Evolutionary conservation across 2,797 vertebrate genomes (phyloP), one percentile per base, ranked within the genome.

Genomic region (Smutsia gigantea): DNA sequence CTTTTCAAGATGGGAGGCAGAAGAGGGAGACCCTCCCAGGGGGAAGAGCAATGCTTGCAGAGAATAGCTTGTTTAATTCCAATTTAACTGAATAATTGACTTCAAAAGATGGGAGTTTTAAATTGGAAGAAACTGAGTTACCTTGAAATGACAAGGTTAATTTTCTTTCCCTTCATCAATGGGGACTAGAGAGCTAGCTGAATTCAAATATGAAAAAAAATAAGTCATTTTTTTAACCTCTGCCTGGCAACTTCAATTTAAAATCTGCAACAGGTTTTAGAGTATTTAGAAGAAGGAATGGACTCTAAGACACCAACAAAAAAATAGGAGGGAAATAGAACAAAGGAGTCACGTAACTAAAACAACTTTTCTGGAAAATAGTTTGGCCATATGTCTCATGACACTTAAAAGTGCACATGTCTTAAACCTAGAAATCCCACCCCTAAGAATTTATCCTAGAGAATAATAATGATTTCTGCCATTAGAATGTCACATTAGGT

Each of bases 71-170:
- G 29, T 91, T 34, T 51, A 86, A 88, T 88, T 27, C 74, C 2
- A 4, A 88, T 49, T 94, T 93, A 42, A 69, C 39, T n/a, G 61
- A 91, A 37, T 59, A 95, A 57, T 11, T 82, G 42, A 69, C 72
- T 89, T 63, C 17, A 93, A 85, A 89, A 82, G 75, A 63, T 93
- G 29, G 34, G 49, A 63, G 51, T 78, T 85, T 93, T 85, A 63
- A 93, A 53, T 10, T 23, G 39, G 72, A 94, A 96, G 93, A 96
- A 95, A 96, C 25, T 46, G 49, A n/a, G 34, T 61, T 88, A 77
- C 83, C 79, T 64, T 71, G 72, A 96, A 95, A 90, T 69, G 90
- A 90, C 63, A 71, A 68, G 79, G 77, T 92, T 63, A n/a, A 17
- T 89, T 95, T 92, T 86, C 63, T 81, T 90, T 83, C 77, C 77